Evolutionary conservation across 2,113 vertebrate genomes (phyloP).

Genomic region (Dipodomys spectabilis): DNA sequence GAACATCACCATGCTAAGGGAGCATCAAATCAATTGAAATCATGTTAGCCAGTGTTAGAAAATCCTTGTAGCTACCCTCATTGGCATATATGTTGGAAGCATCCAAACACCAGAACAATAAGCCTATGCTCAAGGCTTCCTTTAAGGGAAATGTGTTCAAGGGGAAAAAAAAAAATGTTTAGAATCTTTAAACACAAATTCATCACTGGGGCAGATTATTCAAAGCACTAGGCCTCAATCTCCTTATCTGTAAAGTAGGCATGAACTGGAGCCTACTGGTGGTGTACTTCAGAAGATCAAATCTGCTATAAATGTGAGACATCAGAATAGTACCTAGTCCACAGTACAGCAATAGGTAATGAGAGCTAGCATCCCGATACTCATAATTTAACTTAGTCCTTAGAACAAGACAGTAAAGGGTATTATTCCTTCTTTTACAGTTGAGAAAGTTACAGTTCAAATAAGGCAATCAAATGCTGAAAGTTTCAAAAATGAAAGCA

Average conservation of each 20-base stretch:
- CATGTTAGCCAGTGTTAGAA: not conserved
- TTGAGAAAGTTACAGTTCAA: not conserved
- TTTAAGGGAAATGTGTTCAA: not conserved
- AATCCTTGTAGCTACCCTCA: not conserved
- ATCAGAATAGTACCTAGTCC: not conserved
- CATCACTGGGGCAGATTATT: not conserved
- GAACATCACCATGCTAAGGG: not conserved
- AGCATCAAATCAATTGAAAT: not conserved
- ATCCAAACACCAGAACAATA: not conserved
- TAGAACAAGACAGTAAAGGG: not conserved
- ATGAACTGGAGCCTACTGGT: not conserved
- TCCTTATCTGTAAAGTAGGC: not conserved
- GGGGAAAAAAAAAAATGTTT: not conserved
- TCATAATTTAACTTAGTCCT: not conserved
- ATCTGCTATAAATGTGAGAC: not conserved
- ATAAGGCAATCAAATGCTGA: not conserved
- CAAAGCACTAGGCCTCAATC: not conserved
- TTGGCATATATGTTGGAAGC: not conserved
- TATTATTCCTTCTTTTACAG: not conserved
- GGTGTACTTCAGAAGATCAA: not conserved
- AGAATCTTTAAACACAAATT: not conserved
- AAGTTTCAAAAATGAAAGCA: not conserved
- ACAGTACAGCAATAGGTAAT: not conserved
- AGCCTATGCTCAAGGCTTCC: not conserved
- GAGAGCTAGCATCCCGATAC: not conserved